Conservation (phyloP, 2,888 invertebrate genomes). For the Steinernema hermaphroditum region DNA sequence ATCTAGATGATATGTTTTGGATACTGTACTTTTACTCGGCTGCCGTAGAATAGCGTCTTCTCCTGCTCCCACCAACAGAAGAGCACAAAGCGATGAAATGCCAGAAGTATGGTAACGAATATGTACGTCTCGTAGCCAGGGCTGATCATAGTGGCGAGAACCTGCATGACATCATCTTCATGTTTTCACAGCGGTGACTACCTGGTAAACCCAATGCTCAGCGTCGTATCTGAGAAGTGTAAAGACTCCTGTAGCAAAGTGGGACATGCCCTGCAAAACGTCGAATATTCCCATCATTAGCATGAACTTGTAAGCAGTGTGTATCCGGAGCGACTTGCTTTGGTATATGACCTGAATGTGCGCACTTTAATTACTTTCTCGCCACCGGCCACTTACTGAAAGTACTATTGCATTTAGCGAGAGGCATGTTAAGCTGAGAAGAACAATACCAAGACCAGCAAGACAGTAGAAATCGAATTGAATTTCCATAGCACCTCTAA, state of each 20-base stretch:
- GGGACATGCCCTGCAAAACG: neutral
- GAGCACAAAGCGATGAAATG: neutral
- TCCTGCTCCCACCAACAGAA: neutral
- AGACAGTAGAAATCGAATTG: neutral
- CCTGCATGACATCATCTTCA: neutral
- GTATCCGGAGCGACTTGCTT: neutral
- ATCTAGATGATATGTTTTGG: neutral
- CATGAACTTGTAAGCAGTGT: neutral
- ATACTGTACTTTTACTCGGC: neutral
- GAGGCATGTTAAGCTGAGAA: neutral
- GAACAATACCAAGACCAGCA: neutral
- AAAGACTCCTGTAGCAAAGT: neutral
- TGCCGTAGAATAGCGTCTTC: neutral
- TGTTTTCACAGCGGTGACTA: neutral
- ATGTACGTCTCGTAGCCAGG: neutral
- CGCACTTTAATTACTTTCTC: neutral
- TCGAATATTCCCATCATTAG: constrained; percentile 1
- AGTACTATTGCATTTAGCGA: neutral
- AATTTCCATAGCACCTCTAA: too few relatives aligned
- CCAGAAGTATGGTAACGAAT: neutral
- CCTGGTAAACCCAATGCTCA: neutral
- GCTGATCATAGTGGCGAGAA: neutral
- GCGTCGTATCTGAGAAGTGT: neutral
- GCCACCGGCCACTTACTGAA: neutral
- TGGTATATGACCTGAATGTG: neutral